These are phyloP conservation scores for Gerosis bhagava DNA, from an alignment of 2,888 invertebrate genomes.

Conservation along the genomic window DNA sequence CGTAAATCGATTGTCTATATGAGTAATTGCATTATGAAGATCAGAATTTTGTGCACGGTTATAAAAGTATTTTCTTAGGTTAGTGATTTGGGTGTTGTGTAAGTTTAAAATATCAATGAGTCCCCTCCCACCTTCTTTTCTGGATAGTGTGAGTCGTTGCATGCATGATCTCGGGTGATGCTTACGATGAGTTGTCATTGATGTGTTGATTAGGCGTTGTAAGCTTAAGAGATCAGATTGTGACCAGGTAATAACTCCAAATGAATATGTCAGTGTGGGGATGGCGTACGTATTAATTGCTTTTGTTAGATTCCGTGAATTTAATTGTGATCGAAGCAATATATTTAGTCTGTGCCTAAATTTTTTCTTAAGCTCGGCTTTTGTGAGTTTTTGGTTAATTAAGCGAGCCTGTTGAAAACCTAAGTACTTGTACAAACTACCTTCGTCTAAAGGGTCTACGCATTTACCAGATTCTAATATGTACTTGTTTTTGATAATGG, in stretches of 20 bases:
- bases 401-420: neutral
- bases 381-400: neutral
- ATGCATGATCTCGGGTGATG: slow-evolving; percentile 33
- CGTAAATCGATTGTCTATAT: slow-evolving; percentile 14
- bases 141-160: slow-evolving; percentile 28
- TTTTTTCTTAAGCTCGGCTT: neutral
- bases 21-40: slow-evolving; percentile 12
- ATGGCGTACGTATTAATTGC: slow-evolving; percentile 34
- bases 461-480: neutral
- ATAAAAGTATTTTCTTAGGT: slow-evolving; percentile 27
- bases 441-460: neutral
- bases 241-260: slow-evolving; percentile 34
- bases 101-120: slow-evolving; percentile 31
- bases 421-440: neutral
- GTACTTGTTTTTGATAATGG: neutral
- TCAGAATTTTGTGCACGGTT: slow-evolving; percentile 6
- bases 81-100: slow-evolving; percentile 32
- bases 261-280: slow-evolving; percentile 35
- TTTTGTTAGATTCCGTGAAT: slow-evolving; percentile 29
- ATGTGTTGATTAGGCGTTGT: slow-evolving; percentile 28
- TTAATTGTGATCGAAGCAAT: slow-evolving; percentile 21
- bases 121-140: slow-evolving; percentile 31
- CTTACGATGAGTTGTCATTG: slow-evolving; percentile 28
- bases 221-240: slow-evolving; percentile 27
- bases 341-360: neutral